Percentiles rank a stretch among this genome's conserved stretches.
phyloP scores from a whole-genome alignment of 2,113 vertebrate species.

The Colius striatus region DNA sequence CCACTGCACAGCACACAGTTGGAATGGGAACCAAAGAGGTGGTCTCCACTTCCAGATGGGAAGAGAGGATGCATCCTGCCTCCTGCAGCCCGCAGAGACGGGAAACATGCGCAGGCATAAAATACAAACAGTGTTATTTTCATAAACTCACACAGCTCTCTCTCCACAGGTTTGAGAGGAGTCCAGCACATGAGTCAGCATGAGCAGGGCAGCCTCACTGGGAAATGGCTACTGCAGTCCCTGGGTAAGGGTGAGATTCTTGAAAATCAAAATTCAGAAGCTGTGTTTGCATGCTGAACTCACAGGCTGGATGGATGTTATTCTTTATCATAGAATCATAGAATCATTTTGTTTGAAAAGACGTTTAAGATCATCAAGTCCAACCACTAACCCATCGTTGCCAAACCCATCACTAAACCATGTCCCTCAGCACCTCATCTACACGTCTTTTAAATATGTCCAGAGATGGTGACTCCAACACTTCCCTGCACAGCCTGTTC shows the following conservation, averaged over 20 bases:
- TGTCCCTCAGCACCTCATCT: no score
- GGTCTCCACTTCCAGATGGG: not conserved
- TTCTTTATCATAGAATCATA: not conserved
- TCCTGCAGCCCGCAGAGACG: not conserved
- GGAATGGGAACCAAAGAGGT: not conserved
- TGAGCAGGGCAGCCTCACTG: rapidly evolving
- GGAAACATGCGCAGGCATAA: not conserved
- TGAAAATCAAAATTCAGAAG: not conserved
- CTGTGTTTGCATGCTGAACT: not conserved
- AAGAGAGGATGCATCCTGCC: not conserved
- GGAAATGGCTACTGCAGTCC: not conserved
- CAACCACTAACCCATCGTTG: no score
- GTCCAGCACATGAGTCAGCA: not conserved
- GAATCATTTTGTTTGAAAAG: no score
- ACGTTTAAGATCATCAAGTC: no score
- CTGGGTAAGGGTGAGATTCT: not conserved
- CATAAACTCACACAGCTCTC: not conserved
- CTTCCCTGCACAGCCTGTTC: no score
- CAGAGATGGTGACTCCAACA: no score
- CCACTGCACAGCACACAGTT: not conserved
- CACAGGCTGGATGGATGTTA: rapidly evolving
- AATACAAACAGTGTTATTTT: not conserved
- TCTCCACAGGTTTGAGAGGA: not conserved
- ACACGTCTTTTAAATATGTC: no score
- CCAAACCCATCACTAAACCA: no score